Evolutionary conservation across 2,888 invertebrate genomes (phyloP), one percentile per base, ranked within the genome.

Genomic region (Drosophila quinaria): DNA sequence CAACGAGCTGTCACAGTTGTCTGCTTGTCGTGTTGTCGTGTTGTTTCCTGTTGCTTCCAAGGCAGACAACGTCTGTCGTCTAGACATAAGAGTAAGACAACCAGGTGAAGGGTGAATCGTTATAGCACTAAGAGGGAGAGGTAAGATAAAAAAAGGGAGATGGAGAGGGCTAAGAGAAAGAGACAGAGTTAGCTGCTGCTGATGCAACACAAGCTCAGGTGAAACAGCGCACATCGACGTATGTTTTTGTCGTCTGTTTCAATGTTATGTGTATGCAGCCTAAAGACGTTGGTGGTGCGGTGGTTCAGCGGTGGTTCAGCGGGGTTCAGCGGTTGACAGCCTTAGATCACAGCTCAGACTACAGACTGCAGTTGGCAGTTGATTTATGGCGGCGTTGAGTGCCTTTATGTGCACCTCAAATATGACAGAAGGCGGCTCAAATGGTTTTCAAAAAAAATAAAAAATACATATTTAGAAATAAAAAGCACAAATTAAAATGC

Each of bases 321-420:
- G 70, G 67, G 39, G 49, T 29, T 42, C 54, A 22, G 47, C 64
- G 70, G 66, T 71, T 77, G 87, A 89, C 82, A 89, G 85, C 87
- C 79, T 87, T 86, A 84, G 86, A 84, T 87, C 89, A 87, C 74
- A 79, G 22, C 31, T 29, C 47, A 49, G 37, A 19, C 58, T 22
- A 4, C 31, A 11, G 35, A 70, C 70, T 52, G 70, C 79, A 79
- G 79, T 76, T 76, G 76, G 81, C 89, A 76, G 89, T 86, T 88
- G 89, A 87, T 87, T 87, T 87, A 87, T 87, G 86, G 86, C 87
- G 85, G 87, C 88, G 82, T 89, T 86, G 89, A 89, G 88, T 86
- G 86, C 89, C 89, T 89, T 85, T 85, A 80, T 89, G 85, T 78
- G 81, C 85, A 85, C 81, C 84, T 85, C 84, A 87, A 84, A 84